phyloP scores from a whole-genome alignment of 2,113 vertebrate species.

The Gadus chalcogrammus region DNA sequence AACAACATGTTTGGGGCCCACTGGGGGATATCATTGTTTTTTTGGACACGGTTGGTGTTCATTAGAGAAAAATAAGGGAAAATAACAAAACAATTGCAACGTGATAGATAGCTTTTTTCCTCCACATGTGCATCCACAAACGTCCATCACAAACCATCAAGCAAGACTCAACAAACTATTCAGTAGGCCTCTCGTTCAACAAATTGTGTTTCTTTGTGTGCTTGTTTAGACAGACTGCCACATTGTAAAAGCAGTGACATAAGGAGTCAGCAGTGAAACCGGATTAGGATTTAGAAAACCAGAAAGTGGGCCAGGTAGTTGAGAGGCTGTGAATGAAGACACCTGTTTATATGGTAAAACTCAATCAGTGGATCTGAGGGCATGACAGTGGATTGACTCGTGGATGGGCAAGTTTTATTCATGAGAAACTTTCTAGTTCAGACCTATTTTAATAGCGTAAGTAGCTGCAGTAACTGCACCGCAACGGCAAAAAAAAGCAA shows the following conservation, averaged over 20 bases:
- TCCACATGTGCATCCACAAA: background rate
- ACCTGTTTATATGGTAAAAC: slow-evolving; percentile 60
- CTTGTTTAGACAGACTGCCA: background rate
- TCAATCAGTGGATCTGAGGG: slow-evolving; percentile 40
- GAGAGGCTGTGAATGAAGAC: slow-evolving; percentile 43
- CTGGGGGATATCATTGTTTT: too few species aligned
- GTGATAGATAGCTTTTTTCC: background rate
- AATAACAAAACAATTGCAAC: background rate
- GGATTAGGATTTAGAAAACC: slow-evolving; percentile 28
- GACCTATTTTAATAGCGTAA: too few species aligned
- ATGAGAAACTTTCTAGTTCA: too few species aligned
- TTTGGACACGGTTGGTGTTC: background rate
- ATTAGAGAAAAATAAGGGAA: background rate
- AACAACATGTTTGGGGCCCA: background rate
- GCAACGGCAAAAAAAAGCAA: too few species aligned
- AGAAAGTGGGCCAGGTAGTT: slow-evolving; percentile 45
- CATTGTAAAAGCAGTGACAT: slow-evolving; percentile 36
- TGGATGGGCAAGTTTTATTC: too few species aligned
- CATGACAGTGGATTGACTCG: too few species aligned
- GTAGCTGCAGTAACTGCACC: too few species aligned
- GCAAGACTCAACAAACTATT: background rate
- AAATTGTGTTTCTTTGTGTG: background rate
- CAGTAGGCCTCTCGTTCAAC: background rate
- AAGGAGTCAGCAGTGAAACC: slow-evolving; percentile 24
- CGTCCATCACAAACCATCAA: background rate